Base-by-base conservation (phyloP, 2,113 vertebrate species). In the Galbula dea region DNA sequence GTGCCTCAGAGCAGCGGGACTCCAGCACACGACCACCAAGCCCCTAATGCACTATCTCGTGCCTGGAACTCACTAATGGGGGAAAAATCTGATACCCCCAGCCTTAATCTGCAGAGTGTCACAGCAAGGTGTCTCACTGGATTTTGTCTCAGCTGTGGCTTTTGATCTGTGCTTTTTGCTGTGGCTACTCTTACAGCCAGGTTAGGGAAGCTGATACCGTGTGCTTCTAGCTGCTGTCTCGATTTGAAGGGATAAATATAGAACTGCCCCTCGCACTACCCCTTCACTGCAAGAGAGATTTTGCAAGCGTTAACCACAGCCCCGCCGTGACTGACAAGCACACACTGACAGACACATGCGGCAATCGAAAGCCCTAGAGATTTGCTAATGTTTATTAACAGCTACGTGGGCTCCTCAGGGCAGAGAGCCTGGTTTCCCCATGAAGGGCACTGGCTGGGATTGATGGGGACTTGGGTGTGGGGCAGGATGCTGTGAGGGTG, bases 251-350 rank as follows among this genome's bases (percentile, higher is more conserved):
- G 85, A 79, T 95, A 97, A 97, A 97, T 95, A 97, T 96, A 97
- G 97, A 86, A 26, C 52, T 57, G 61, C n/a, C 48, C 55, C 61
- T 71, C 2, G 6, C 18, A 3, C 41, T 55, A 27, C 37, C 58
- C 89, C 59, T 34, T 66, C 57, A 37, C 81, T 8, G 66, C 89
- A 27, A 18, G 75, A 87, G 65, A 55, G 30, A 34, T 81, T 83
- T 86, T 88, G 88, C 66, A 88, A 82, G 76, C 49, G 11, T 75
- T 85, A 57, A 62, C 34, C 51, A 5, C 2, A 30, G 79, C n/a
- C 58, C 55, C 0, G 1, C 80, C 4, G 2, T 97, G 98, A 98
- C 77, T 97, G 97, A 98, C 97, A 96, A 85, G 93, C 86, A 86
- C 93, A 97, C 85, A 83, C 86, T 97, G 96, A 81, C 37, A 8